phyloP scores from a whole-genome alignment of 2,888 invertebrate genomes.

The Andrena trimmerana region DNA sequence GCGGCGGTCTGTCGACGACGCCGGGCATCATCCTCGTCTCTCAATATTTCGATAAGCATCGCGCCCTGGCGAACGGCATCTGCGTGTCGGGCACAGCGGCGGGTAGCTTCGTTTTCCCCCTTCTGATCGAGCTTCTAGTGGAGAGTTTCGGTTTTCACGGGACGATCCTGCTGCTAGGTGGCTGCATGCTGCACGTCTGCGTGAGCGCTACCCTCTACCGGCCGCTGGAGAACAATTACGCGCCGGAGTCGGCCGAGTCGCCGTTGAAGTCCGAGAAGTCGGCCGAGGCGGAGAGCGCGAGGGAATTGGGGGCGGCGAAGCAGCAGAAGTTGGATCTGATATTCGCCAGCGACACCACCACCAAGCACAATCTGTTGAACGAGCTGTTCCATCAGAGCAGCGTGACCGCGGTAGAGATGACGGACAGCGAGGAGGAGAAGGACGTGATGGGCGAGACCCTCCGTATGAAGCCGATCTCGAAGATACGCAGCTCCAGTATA shows the following conservation, averaged over 20 bases:
- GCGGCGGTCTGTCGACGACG: constrained; percentile 92
- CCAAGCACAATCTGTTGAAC: constrained; percentile 83
- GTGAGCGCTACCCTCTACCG: constrained; percentile 90
- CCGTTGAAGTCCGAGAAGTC: constrained; percentile 38
- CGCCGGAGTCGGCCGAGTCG: constrained; percentile 53
- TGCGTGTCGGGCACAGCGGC: constrained; percentile 93
- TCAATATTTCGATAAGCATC: constrained; percentile 92
- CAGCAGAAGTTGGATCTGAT: constrained; percentile 83
- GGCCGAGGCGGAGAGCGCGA: constrained; percentile 48
- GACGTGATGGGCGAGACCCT: constrained; percentile 87
- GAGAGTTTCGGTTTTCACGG: constrained; percentile 91
- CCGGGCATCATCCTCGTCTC: constrained; percentile 93
- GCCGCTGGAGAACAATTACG: constrained; percentile 86
- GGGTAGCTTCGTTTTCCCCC: constrained; percentile 92
- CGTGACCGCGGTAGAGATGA: constrained; percentile 80
- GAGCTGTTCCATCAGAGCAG: constrained; percentile 83
- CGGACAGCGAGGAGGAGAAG: constrained; percentile 86
- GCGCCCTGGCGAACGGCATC: constrained; percentile 92
- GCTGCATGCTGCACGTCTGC: constrained; percentile 92
- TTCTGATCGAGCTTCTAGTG: constrained; percentile 90
- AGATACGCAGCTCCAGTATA: constrained; percentile 90
- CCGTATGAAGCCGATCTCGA: constrained; percentile 87
- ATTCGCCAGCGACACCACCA: constrained; percentile 81
- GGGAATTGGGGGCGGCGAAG: constrained; percentile 76
- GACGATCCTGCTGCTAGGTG: constrained; percentile 89